A percentile compares a stretch with the other conserved stretches of the same genome.
Evolutionary conservation across 2,113 vertebrate genomes (phyloP).

Genomic region (Rhinoderma darwinii): DNA sequence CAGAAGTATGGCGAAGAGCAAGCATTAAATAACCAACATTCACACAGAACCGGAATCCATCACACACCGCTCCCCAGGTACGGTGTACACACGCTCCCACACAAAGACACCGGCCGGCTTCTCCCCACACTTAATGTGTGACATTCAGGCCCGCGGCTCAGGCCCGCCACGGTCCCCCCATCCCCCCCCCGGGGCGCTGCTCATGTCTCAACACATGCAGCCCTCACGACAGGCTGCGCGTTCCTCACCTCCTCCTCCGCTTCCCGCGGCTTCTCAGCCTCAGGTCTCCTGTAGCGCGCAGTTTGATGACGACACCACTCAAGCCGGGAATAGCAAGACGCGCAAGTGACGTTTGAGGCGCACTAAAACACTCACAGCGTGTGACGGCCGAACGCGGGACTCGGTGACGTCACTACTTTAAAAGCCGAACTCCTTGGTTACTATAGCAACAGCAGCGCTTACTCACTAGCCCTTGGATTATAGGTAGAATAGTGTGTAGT

Average conservation of each 20-base stretch:
- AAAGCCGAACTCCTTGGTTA: not conserved
- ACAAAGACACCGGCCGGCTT: conserved; percentile 29
- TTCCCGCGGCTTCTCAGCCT: conserved; percentile 44
- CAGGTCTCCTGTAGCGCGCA: not conserved
- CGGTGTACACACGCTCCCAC: not conserved
- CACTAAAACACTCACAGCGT: not conserved
- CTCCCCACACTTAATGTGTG: not conserved
- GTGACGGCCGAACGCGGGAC: too few relatives aligned
- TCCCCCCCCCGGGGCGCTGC: not conserved
- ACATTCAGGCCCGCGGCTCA: not conserved
- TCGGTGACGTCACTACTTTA: not conserved
- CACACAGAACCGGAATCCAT: not conserved
- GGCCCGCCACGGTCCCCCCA: not conserved
- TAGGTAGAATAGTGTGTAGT: too few relatives aligned
- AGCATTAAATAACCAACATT: too few relatives aligned
- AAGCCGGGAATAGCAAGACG: conserved; percentile 14
- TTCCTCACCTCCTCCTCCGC: conserved; percentile 37
- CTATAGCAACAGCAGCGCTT: not conserved
- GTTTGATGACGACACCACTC: conserved; percentile 29
- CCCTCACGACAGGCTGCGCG: not conserved
- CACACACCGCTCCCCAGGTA: not conserved
- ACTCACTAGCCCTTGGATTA: too few relatives aligned
- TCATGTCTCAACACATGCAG: not conserved
- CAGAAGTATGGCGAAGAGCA: too few relatives aligned
- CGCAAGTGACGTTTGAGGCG: not conserved